A percentile compares a stretch with the other conserved stretches of the same genome.
These are phyloP conservation scores for Hirtodrosophila histrioides DNA, from an alignment of 2,888 invertebrate genomes.

Conservation along the genomic window DNA sequence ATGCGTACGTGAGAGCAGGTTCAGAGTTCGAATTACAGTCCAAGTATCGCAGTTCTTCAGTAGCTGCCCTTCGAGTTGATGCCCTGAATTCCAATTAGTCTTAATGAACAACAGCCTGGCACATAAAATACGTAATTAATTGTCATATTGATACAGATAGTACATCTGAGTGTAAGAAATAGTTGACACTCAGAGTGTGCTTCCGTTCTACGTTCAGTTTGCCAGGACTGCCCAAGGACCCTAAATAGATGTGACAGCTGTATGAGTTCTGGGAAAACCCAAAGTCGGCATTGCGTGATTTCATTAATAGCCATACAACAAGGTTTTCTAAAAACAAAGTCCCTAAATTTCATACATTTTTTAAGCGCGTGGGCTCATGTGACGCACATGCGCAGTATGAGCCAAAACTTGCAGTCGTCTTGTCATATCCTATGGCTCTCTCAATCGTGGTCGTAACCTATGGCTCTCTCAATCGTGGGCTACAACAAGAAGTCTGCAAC, in stretches of 20 bases:
- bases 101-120: conserved; percentile 58
- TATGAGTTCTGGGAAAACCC: conserved; percentile 23
- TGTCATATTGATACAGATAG: conserved; percentile 42
- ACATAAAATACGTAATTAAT: conserved; percentile 77
- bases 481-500: too few species aligned
- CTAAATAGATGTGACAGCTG: background rate
- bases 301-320: too few species aligned
- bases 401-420: too few species aligned
- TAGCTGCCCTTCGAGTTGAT: conserved; percentile 27
- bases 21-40: conserved; percentile 4
- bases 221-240: conserved; percentile 23
- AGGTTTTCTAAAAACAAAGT: too few species aligned
- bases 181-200: conserved; percentile 25
- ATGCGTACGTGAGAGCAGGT: conserved; percentile 49
- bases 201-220: conserved; percentile 34
- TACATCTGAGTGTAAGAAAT: background rate
- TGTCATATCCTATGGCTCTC: too few species aligned
- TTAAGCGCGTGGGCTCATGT: too few species aligned
- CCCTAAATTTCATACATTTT: too few species aligned
- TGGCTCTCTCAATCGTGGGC: too few species aligned
- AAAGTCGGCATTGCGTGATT: background rate
- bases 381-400: too few species aligned
- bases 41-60: background rate
- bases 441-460: too few species aligned
- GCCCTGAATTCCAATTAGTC: conserved; percentile 68